Evolutionary conservation across 92 coral and sea anemone species (phyloP).

Genomic region (Epizoanthus illoricatus): DNA sequence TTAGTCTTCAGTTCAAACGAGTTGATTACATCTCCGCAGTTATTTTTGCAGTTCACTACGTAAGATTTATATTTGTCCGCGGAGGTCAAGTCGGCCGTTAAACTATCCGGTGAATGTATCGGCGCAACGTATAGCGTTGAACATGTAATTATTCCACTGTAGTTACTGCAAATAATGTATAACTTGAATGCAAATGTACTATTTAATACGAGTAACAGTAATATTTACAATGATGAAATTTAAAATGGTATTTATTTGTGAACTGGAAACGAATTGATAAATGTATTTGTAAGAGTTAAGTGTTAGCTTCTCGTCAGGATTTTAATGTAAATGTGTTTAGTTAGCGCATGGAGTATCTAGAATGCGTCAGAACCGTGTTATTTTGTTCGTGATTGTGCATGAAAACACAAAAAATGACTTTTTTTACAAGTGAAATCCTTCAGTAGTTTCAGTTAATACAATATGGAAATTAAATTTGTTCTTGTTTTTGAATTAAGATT

Average conservation of each 20-base stretch:
- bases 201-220: conserved; percentile 21
- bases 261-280: neutral
- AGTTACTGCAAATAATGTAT: neutral
- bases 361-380: neutral
- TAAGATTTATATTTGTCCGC: neutral
- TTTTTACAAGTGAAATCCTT: too few species aligned
- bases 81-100: neutral
- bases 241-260: conserved; percentile 31
- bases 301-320: neutral
- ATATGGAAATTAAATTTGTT: too few species aligned
- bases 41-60: neutral
- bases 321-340: neutral
- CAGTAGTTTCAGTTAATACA: too few species aligned
- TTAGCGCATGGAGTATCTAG: neutral
- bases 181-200: conserved; percentile 4
- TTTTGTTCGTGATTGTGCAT: too few species aligned
- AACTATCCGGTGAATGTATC: neutral
- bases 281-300: neutral
- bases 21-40: neutral
- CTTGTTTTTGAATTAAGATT: too few species aligned
- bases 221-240: conserved; percentile 27
- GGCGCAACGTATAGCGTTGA: neutral
- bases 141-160: neutral
- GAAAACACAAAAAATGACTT: too few species aligned
- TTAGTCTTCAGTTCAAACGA: too few species aligned